Evolutionary conservation across 2,888 invertebrate genomes (phyloP), one percentile per base, ranked within the genome.

Genomic region (Halictus ligatus): DNA sequence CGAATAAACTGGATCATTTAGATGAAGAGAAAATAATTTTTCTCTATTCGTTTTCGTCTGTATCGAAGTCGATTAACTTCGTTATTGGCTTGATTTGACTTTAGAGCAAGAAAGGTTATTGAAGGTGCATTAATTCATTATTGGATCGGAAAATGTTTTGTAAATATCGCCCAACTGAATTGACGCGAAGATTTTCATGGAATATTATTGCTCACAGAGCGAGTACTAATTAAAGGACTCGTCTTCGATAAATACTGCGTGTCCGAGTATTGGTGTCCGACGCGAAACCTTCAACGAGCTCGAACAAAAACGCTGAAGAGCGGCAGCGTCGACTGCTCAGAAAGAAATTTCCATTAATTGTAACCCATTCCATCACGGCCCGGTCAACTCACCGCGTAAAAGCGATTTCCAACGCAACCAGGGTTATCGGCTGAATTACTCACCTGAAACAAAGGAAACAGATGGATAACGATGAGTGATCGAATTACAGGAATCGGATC

Each of bases 391-490:
- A 92, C 90, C 88, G 84, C 84, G 78, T 87, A 83, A 89, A 90
- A 90, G 90, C 88, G 90, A 91, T 90, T 92, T 91, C 84, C 87
- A 82, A 75, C 81, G 79, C 78, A 72, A 79, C 79, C 69, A 76
- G 46, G 76, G 77, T 76, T 80, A 77, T 76, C 72, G 71, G 71
- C 67, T 58, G 54, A 83, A 88, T 87, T 82, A 91, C 92, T 92
- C 89, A 93, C 92, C 91, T 91, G 91, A 78, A 92, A 92, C 91
- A 92, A 71, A 90, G 84, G 83, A 89, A 90, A 86, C 81, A 78
- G 73, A 84, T 85, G 64, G 40, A 83, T 87, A 79, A 84, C 84
- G 74, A 86, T 83, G 79, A 87, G 75, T 81, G 80, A 81, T 81
- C 69, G 74, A 82, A 79, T 80, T 83, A 78, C 43, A 67, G 40